Evolutionary conservation across 1,140 invertebrate species (phyloP).

Genomic region (Lucilia cuprina): DNA sequence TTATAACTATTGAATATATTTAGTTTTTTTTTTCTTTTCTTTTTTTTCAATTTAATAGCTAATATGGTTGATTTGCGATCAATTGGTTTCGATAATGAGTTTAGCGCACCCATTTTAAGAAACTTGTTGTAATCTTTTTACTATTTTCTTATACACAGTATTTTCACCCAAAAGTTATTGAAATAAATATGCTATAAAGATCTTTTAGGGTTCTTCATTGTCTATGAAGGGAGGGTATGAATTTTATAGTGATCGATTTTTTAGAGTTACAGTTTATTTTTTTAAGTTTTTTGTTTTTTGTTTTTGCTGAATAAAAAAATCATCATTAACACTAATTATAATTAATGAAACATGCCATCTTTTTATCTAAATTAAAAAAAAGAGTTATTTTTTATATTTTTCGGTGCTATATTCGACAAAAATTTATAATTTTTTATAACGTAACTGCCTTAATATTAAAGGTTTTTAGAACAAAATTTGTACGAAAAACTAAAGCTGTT

Average conservation of each 20-base stretch:
- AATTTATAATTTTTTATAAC: too few species aligned
- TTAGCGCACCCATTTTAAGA: slow-evolving; percentile 43
- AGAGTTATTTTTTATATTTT: too few species aligned
- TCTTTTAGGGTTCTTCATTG: neutral
- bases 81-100: slow-evolving; percentile 62
- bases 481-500: too few species aligned
- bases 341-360: too few species aligned
- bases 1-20: neutral
- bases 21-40: neutral
- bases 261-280: too few species aligned
- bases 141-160: neutral
- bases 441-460: too few species aligned
- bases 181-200: neutral
- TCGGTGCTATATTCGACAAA: too few species aligned
- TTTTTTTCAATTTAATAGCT: slow-evolving; percentile 23
- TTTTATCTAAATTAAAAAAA: too few species aligned
- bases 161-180: neutral
- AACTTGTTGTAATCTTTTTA: neutral
- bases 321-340: too few species aligned
- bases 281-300: too few species aligned
- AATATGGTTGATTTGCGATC: slow-evolving; percentile 46
- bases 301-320: too few species aligned
- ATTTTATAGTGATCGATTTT: neutral
- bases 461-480: too few species aligned
- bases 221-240: neutral